Percentiles rank a stretch among this genome's conserved stretches.
phyloP scores from a whole-genome alignment of 2,888 invertebrate species.

The Amphiduros pacificus region DNA sequence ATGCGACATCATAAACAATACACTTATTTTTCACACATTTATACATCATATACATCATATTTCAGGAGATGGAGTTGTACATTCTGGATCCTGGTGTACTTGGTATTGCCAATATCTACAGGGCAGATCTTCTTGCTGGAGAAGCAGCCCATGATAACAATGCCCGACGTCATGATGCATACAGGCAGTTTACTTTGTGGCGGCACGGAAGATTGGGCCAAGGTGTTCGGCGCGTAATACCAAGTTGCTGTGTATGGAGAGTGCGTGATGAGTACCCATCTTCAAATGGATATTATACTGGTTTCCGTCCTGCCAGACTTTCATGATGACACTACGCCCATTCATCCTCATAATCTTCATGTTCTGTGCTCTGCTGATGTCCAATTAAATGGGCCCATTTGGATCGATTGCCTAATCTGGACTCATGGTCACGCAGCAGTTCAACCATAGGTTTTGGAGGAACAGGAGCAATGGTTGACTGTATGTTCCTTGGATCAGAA shows the following conservation, averaged over 20 bases:
- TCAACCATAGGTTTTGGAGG: background rate
- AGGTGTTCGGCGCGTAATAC: slow-evolving; percentile 26
- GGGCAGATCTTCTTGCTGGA: slow-evolving; percentile 17
- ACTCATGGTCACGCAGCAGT: background rate
- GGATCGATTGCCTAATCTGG: background rate
- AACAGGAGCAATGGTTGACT: background rate
- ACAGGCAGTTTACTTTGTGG: slow-evolving; percentile 30
- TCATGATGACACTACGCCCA: background rate
- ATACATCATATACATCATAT: no score
- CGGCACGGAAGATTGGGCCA: slow-evolving; percentile 24
- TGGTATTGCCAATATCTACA: slow-evolving; percentile 10
- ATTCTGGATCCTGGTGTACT: slow-evolving; percentile 24
- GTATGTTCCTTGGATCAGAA: slow-evolving; percentile 1
- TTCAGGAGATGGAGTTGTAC: slow-evolving; percentile 7
- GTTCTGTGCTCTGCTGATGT: background rate
- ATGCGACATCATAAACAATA: background rate
- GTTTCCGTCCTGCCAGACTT: slow-evolving; percentile 7
- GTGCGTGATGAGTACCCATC: slow-evolving; percentile 30
- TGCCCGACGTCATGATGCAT: slow-evolving; percentile 24
- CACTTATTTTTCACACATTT: no score
- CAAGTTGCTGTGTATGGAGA: slow-evolving; percentile 28
- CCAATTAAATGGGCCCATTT: background rate
- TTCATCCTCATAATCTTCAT: background rate
- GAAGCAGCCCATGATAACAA: slow-evolving; percentile 14
- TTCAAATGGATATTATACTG: slow-evolving; percentile 23